phyloP scores from a whole-genome alignment of 2,888 invertebrate species.

The Bedellia somnulentella region DNA sequence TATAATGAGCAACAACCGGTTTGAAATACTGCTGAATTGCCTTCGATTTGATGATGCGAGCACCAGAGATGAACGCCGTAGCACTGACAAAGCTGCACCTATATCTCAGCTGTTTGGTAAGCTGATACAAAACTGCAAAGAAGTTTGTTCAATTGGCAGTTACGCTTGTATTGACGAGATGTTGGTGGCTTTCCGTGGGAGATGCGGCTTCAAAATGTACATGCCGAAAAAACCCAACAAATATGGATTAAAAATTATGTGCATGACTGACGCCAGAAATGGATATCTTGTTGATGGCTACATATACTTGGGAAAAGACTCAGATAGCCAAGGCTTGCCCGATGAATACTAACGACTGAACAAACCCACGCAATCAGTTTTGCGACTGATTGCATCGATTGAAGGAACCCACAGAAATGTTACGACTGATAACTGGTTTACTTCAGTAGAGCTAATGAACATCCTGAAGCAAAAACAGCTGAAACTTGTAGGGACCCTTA shows the following conservation, averaged over 20 bases:
- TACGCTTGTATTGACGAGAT: conserved; percentile 7
- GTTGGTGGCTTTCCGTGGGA: conserved; percentile 8
- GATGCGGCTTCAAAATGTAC: conserved; percentile 10
- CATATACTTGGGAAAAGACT: conserved; percentile 9
- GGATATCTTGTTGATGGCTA: conserved; percentile 8
- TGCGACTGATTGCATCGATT: conserved; percentile 9
- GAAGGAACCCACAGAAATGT: conserved; percentile 11
- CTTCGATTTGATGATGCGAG: conserved; percentile 5
- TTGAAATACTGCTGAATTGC: conserved; percentile 2
- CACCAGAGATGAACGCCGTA: conserved; percentile 3
- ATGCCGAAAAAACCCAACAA: conserved; percentile 11
- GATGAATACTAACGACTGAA: conserved; percentile 5
- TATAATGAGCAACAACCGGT: conserved; percentile 1
- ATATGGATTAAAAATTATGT: conserved; percentile 10
- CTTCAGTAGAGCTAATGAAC: conserved; percentile 10
- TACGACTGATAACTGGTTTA: conserved; percentile 12
- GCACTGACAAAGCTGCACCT: conserved; percentile 1
- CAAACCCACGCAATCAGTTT: conserved; percentile 10
- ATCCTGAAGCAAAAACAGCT: conserved; percentile 7
- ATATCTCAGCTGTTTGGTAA: conserved; percentile 2
- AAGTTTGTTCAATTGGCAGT: conserved; percentile 1
- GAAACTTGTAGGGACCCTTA: conserved; percentile 7
- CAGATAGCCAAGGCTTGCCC: conserved; percentile 8
- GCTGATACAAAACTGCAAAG: conserved; percentile 3
- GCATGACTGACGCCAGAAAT: conserved; percentile 7